Evolutionary conservation across 2,888 invertebrate species (phyloP), one percentile per base, ranked within the genome.

Genomic region (Platycnemis pennipes): DNA sequence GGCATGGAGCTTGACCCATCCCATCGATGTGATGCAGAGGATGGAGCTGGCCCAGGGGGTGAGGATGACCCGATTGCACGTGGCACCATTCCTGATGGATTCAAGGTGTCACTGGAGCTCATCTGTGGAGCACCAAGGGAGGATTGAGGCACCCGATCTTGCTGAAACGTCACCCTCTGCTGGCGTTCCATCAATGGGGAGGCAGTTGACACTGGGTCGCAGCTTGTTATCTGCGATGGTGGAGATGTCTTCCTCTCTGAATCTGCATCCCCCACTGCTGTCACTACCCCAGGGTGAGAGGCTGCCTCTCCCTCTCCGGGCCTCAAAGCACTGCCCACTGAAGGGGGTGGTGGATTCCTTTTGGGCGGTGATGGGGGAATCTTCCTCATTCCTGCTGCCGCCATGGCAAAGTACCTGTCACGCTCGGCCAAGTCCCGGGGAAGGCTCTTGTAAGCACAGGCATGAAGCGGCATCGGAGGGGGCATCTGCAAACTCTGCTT

Each of bases 281-380:
- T 94, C 88, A 94, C 94, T 46, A 94, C 94, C 87, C 87, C 94
- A 69, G 37, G 94, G 49, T 45, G 94, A 87, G 88, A 69, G 69
- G 53, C 56, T 26, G 85, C 77, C 88, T 94, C 94, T 42, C 94
- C 94, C 44, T 94, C 86, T 88, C 94, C 94, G 8, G 94, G 85
- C 85, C 77, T 97, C 96, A 95, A 97, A 96, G 95, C 97, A 97
- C 95, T 96, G 96, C 95, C 97, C 97, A 94, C 95, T 95, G 95
- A 96, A 96, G 95, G 63, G 44, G 91, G 91, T 13, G 91, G 91
- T 44, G 69, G 94, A 53, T 98, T 98, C 2, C 98, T 97, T 95
- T 98, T 98, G 0, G 98, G 98, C 0, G 98, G 98, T 95, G 98
- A 98, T 0, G 98, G 98, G 0, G 98, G 98, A 94, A 98, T 97